Conservation (phyloP, 1,140 invertebrate genomes). For the Drosophila cardini region DNA sequence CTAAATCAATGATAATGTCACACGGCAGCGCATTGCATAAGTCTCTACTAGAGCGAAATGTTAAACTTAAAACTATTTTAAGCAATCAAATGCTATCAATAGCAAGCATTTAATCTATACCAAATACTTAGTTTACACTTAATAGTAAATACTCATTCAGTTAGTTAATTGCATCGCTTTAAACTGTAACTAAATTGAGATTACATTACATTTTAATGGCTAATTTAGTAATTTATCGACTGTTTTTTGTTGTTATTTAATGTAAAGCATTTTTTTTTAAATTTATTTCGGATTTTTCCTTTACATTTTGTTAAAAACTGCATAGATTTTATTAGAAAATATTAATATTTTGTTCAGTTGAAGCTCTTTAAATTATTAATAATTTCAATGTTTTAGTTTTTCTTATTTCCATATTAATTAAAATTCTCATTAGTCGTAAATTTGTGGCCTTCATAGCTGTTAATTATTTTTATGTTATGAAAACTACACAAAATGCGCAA, state of each 20-base stretch:
- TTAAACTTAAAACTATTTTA: slow-evolving; percentile 21
- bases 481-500: too few species aligned
- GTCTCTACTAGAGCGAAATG: not conserved
- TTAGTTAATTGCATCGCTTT: slow-evolving; percentile 4
- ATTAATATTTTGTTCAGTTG: too few species aligned
- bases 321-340: too few species aligned
- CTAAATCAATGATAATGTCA: slow-evolving; percentile 18
- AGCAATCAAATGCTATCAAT: slow-evolving; percentile 41
- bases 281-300: too few species aligned
- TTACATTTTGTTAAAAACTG: too few species aligned
- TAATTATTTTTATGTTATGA: too few species aligned
- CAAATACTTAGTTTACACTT: not conserved
- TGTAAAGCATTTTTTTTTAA: too few species aligned
- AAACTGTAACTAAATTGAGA: slow-evolving; percentile 13
- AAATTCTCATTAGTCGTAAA: too few species aligned
- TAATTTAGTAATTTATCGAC: slow-evolving; percentile 16
- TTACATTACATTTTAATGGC: slow-evolving; percentile 23
- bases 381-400: too few species aligned
- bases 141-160: slow-evolving; percentile 1
- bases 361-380: too few species aligned
- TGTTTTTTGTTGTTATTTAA: not conserved
- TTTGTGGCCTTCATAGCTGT: too few species aligned
- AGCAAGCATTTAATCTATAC: not conserved
- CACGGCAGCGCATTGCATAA: slow-evolving; percentile 29
- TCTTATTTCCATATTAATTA: too few species aligned